Percentiles rank a stretch among this genome's conserved stretches.
These are phyloP conservation scores for Plebejus melissa DNA, from an alignment of 2,888 invertebrate species.

Conservation along the genomic window DNA sequence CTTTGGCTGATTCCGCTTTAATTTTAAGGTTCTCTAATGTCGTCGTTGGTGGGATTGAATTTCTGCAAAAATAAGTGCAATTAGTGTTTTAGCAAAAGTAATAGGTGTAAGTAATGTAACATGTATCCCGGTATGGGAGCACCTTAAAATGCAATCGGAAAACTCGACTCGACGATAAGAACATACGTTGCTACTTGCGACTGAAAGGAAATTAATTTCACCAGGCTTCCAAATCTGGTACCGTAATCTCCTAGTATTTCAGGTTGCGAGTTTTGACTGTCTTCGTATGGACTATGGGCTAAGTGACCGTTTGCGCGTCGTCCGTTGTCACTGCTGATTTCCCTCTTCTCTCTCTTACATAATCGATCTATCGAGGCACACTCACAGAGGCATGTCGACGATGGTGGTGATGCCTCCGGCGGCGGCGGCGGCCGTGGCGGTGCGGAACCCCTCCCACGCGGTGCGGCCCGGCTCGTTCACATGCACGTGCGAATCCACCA, in stretches of 20 bases:
- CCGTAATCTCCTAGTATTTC: too few relatives aligned
- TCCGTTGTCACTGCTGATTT: too few relatives aligned
- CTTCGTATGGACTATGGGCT: too few relatives aligned
- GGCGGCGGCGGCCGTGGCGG: constrained; percentile 85
- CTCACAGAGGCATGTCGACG: constrained; percentile 84
- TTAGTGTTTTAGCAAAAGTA: too few relatives aligned
- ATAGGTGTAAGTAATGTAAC: too few relatives aligned
- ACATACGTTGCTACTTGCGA: too few relatives aligned
- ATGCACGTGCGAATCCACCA: constrained; percentile 86
- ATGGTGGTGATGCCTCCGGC: constrained; percentile 86
- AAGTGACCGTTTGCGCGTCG: too few relatives aligned
- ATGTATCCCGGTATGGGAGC: too few relatives aligned
- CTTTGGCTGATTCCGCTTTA: constrained; percentile 80
- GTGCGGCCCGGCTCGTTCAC: constrained; percentile 86
- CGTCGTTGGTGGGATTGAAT: constrained; percentile 85
- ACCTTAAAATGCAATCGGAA: too few relatives aligned
- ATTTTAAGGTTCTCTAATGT: constrained; percentile 79
- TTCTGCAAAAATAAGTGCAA: constrained; percentile 63
- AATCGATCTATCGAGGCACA: not conserved
- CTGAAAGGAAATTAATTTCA: not conserved
- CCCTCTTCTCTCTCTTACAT: not conserved
- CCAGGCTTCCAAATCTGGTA: too few relatives aligned
- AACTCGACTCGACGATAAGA: too few relatives aligned
- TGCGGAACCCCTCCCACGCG: constrained; percentile 85
- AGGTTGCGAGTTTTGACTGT: too few relatives aligned